A percentile compares a stretch with the other conserved stretches of the same genome.
phyloP scores from a whole-genome alignment of 2,797 vertebrate species.

The Characodon lateralis region DNA sequence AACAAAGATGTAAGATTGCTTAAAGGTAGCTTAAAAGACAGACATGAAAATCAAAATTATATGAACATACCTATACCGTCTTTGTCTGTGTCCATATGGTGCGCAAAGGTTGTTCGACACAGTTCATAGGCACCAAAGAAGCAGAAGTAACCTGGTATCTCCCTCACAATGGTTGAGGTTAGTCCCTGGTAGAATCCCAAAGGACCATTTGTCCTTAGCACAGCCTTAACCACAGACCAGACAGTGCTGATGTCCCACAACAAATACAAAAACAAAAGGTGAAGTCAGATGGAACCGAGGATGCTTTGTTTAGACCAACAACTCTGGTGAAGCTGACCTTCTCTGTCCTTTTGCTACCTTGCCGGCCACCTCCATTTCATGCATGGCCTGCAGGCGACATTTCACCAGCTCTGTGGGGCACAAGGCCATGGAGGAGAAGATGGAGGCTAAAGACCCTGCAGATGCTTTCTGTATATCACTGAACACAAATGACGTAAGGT shows the following conservation, averaged over 20 bases:
- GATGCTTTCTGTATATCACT: constrained; percentile 92
- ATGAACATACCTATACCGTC: constrained; percentile 85
- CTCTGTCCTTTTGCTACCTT: constrained; percentile 84
- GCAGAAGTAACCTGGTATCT: constrained; percentile 94
- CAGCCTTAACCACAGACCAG: constrained; percentile 87
- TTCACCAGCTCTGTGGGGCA: constrained; percentile 95
- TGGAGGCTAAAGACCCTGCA: constrained; percentile 89
- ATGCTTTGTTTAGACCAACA: constrained; percentile 24
- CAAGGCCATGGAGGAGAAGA: constrained; percentile 88
- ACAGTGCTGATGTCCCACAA: constrained; percentile 79
- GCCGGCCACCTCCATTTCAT: constrained; percentile 89
- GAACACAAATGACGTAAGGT: constrained; percentile 19
- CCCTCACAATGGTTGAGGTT: constrained; percentile 87
- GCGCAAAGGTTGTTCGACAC: constrained; percentile 86
- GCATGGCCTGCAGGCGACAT: constrained; percentile 94
- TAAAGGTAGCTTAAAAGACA: background rate
- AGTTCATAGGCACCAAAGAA: constrained; percentile 95
- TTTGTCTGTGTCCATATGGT: constrained; percentile 83
- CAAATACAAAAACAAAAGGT: constrained; percentile 1
- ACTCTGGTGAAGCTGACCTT: constrained; percentile 54
- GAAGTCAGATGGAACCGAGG: background rate
- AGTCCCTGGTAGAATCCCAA: constrained; percentile 90
- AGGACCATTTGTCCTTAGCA: constrained; percentile 85
- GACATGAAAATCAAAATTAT: background rate
- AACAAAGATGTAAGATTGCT: background rate